Conservation (phyloP, 2,113 vertebrate genomes). For the Candoia aspera region DNA sequence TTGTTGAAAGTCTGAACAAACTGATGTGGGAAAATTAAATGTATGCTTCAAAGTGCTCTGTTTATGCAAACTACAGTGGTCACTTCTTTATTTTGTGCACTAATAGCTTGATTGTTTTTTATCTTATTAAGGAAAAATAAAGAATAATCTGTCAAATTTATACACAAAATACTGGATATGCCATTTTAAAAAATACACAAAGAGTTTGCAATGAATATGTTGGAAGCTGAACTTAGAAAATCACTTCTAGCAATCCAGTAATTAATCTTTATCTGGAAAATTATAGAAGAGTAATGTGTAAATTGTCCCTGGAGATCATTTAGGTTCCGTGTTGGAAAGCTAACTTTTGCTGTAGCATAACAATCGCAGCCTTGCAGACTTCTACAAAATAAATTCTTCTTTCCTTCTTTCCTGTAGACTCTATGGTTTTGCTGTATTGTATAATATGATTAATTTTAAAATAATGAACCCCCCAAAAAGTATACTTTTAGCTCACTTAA, state of each 20-base stretch:
- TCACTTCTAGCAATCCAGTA: not conserved
- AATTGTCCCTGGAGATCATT: not conserved
- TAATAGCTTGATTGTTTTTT: not conserved
- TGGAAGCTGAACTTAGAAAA: not conserved
- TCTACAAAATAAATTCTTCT: not conserved
- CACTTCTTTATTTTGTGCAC: not conserved
- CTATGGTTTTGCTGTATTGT: not conserved
- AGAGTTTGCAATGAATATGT: not conserved
- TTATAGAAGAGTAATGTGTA: not conserved
- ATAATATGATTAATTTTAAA: not conserved
- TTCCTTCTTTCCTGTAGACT: not conserved
- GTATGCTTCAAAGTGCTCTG: not conserved
- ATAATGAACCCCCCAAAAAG: not conserved
- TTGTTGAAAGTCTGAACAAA: not conserved
- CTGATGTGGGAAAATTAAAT: not conserved
- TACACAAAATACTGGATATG: not conserved
- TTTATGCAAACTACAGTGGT: not conserved
- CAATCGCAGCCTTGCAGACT: not conserved
- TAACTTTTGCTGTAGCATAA: not conserved
- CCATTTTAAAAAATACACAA: not conserved
- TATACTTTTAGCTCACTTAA: not conserved
- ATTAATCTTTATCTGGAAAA: not conserved
- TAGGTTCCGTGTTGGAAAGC: not conserved
- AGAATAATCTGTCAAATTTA: not conserved
- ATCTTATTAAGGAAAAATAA: not conserved